Evolutionary conservation across 1,140 invertebrate species (phyloP).

Genomic region (Oedothorax gibbosus): DNA sequence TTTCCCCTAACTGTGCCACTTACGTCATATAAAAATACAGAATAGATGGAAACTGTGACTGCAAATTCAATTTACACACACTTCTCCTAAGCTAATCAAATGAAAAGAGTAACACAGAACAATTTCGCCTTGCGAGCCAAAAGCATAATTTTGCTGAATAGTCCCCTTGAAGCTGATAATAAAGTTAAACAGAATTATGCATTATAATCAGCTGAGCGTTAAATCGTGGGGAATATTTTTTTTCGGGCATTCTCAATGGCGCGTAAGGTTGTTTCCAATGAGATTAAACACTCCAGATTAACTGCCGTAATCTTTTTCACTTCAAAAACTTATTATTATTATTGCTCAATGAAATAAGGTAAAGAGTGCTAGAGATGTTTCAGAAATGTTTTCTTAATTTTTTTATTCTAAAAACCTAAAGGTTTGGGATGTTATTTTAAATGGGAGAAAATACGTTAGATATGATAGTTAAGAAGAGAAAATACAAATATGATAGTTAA

Average conservation of each 20-base stretch:
- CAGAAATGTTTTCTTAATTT: too few species aligned
- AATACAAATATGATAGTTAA: too few species aligned
- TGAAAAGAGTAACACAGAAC: conserved; percentile 22
- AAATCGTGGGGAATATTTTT: conserved; percentile 1
- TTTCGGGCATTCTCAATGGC: not conserved
- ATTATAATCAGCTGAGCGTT: not conserved
- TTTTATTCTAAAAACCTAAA: conserved; percentile 1
- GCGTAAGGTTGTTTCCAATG: not conserved
- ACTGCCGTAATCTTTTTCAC: conserved; percentile 13
- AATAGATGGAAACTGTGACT: not conserved
- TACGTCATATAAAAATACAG: too few species aligned
- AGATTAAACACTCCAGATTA: conserved; percentile 27
- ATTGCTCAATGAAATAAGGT: not conserved
- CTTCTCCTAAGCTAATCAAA: conserved; percentile 28
- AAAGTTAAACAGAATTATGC: conserved; percentile 36
- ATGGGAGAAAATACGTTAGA: too few species aligned
- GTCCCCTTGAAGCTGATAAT: conserved; percentile 29
- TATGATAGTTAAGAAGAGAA: too few species aligned
- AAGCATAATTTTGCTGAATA: conserved; percentile 43
- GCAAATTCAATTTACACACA: conserved; percentile 37
- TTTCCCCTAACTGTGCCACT: too few species aligned
- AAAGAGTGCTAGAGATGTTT: too few species aligned
- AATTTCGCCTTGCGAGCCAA: conserved; percentile 29
- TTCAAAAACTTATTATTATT: conserved; percentile 5
- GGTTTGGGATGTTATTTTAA: conserved; percentile 17